These are phyloP conservation scores for Gephyroberyx darwinii DNA, from an alignment of 2,797 vertebrate species.

Conservation along the genomic window DNA sequence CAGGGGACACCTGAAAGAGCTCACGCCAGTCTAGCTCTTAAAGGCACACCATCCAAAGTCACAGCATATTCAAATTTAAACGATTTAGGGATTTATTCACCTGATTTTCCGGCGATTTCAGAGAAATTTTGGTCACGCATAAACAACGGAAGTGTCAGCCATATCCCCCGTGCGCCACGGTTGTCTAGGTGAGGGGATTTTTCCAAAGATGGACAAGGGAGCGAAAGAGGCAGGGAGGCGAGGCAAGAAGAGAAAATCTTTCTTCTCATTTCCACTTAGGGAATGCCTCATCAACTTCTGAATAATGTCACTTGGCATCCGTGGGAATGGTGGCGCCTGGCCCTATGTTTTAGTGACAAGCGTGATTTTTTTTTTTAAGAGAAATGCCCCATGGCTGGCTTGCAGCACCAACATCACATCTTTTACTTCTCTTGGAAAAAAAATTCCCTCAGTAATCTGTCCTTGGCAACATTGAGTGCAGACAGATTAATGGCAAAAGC, in stretches of 20 bases:
- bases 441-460: slow-evolving; percentile 82
- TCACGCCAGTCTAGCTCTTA: slow-evolving; percentile 5
- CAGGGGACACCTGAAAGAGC: too few species aligned
- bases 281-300: slow-evolving; percentile 65
- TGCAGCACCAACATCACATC: slow-evolving; percentile 69
- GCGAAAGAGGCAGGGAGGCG: slow-evolving; percentile 23
- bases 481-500: slow-evolving; percentile 61
- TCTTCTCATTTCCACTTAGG: slow-evolving; percentile 63
- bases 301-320: slow-evolving; percentile 68
- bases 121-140: neutral
- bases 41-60: neutral
- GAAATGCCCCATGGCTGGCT: slow-evolving; percentile 41
- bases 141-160: slow-evolving; percentile 15
- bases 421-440: slow-evolving; percentile 78
- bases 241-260: neutral
- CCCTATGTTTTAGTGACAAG: slow-evolving; percentile 53
- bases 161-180: slow-evolving; percentile 19
- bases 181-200: slow-evolving; percentile 40
- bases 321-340: slow-evolving; percentile 44
- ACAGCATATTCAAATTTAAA: too few species aligned
- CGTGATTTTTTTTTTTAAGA: slow-evolving; percentile 39
- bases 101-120: neutral
- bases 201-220: slow-evolving; percentile 26
- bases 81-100: too few species aligned
- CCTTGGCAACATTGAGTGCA: slow-evolving; percentile 66